Conservation (phyloP, 2,888 invertebrate species). For the Oxycera nigricornis region DNA sequence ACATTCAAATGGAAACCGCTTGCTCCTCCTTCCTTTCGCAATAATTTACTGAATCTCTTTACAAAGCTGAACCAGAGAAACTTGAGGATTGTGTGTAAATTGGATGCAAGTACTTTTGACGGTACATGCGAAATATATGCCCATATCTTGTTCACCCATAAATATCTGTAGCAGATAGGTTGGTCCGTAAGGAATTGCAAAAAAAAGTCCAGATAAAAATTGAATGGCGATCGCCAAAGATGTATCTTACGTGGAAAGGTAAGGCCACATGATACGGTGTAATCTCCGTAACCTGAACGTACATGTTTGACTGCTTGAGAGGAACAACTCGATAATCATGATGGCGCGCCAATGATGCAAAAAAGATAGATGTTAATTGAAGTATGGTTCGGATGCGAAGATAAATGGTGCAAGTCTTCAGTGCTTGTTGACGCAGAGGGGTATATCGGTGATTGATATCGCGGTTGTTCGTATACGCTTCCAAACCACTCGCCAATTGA, state of each 20-base stretch:
- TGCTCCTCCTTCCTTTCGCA: not conserved
- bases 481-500: not conserved
- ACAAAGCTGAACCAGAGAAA: not conserved
- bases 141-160: not conserved
- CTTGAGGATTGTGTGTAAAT: not conserved
- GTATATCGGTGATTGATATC: not conserved
- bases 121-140: not conserved
- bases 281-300: not conserved
- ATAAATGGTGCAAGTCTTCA: slow-evolving; percentile 3
- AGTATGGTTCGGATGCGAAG: not conserved
- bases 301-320: slow-evolving; percentile 2
- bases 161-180: not conserved
- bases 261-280: slow-evolving; percentile 5
- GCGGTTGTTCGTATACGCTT: not conserved
- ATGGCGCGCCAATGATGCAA: not conserved
- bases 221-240: not conserved
- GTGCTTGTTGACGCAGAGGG: not conserved
- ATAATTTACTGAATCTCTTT: not conserved
- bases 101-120: not conserved
- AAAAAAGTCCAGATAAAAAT: not conserved
- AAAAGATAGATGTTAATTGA: not conserved
- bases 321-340: not conserved
- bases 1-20: not conserved
- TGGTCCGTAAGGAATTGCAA: not conserved
- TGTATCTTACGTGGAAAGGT: not conserved